phyloP scores from a whole-genome alignment of 2,797 vertebrate species.

The Pteronotus mesoamericanus region DNA sequence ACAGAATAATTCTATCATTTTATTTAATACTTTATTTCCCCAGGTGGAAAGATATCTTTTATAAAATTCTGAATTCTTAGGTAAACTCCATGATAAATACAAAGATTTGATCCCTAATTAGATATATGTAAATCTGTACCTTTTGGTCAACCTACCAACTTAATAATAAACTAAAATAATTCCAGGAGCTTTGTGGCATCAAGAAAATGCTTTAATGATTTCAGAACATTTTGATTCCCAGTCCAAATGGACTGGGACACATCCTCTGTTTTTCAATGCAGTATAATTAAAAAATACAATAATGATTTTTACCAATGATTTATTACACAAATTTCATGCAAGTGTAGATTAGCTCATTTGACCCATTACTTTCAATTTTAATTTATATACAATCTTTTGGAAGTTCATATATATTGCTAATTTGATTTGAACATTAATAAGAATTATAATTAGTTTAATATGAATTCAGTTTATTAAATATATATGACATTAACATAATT shows the following conservation, averaged over 20 bases:
- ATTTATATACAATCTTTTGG: not conserved
- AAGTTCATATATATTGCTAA: not conserved
- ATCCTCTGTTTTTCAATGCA: not conserved
- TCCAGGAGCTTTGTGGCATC: not conserved
- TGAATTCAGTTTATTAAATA: not conserved
- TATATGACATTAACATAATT: not conserved
- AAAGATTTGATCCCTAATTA: not conserved
- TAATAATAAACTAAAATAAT: not conserved
- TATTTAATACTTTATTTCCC: not conserved
- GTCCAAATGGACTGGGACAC: not conserved
- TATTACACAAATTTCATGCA: not conserved
- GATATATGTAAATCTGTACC: not conserved
- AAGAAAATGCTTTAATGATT: not conserved
- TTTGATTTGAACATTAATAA: not conserved
- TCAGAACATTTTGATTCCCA: not conserved
- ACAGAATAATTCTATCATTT: not conserved
- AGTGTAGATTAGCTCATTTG: not conserved
- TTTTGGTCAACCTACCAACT: not conserved
- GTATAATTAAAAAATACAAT: not conserved
- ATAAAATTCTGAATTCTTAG: slow-evolving; percentile 15
- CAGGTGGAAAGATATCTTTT: not conserved
- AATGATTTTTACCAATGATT: not conserved
- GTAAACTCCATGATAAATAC: not conserved
- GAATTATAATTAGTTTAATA: not conserved
- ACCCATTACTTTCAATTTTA: not conserved